phyloP scores from a whole-genome alignment of 2,888 invertebrate species.

The Agriopis leucophaearia region DNA sequence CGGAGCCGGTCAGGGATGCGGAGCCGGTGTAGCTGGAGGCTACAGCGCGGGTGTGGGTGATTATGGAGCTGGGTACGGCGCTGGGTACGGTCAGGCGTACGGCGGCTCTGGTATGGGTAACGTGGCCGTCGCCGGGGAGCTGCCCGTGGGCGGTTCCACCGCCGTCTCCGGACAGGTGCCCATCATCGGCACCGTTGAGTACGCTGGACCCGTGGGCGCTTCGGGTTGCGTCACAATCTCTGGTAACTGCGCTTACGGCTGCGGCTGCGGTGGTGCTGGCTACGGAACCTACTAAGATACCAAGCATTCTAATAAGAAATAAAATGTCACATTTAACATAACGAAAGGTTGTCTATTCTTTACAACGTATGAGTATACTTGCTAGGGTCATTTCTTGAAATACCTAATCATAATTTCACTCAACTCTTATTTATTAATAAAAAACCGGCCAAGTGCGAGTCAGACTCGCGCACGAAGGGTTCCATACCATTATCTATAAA shows the following conservation, averaged over 20 bases:
- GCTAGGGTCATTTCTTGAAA: no score
- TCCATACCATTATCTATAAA: no score
- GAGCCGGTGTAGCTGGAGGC: no score
- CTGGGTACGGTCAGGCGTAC: conserved; percentile 36
- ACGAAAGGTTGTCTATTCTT: not conserved
- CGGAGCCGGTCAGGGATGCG: not conserved
- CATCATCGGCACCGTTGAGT: conserved; percentile 54
- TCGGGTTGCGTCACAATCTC: conserved; percentile 50
- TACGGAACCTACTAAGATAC: conserved; percentile 4
- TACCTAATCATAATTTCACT: no score
- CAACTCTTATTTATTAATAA: no score
- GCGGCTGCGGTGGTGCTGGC: conserved; percentile 31
- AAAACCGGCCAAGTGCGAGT: no score
- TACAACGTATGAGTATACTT: not conserved
- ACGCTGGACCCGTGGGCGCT: conserved; percentile 47
- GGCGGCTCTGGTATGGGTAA: conserved; percentile 55
- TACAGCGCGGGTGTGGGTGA: not conserved
- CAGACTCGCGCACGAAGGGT: no score
- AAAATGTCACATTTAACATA: not conserved
- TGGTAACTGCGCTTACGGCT: conserved; percentile 44
- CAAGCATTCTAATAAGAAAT: not conserved
- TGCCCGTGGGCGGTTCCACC: conserved; percentile 48
- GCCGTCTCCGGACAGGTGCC: conserved; percentile 50
- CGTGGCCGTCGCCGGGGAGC: conserved; percentile 51
- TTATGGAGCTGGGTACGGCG: conserved; percentile 17